phyloP scores from a whole-genome alignment of 2,113 vertebrate species.

The Corydoras maculifer region DNA sequence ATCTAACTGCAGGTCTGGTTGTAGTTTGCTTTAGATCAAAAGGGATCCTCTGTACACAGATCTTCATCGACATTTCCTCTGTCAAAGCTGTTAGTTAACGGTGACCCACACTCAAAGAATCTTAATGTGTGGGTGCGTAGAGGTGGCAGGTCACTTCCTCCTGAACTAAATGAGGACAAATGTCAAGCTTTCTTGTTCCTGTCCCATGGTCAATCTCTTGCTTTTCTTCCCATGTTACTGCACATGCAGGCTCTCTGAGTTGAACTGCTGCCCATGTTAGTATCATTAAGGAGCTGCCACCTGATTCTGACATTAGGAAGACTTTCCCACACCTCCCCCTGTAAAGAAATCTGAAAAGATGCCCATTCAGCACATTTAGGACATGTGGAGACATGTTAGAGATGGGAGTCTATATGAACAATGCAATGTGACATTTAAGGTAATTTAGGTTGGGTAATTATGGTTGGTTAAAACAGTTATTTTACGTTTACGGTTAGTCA shows the following conservation, averaged over 20 bases:
- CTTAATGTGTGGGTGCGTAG: slow-evolving; percentile 32
- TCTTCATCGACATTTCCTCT: slow-evolving; percentile 35
- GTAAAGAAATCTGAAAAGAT: slow-evolving; percentile 42
- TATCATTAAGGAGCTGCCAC: slow-evolving; percentile 38
- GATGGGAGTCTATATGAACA: neutral
- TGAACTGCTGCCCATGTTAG: slow-evolving; percentile 31
- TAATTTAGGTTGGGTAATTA: no score
- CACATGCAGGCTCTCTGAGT: slow-evolving; percentile 18
- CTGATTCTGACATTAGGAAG: slow-evolving; percentile 41
- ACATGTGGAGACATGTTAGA: slow-evolving; percentile 35
- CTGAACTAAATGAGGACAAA: slow-evolving; percentile 48
- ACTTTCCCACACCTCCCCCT: slow-evolving; percentile 46
- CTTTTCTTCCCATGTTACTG: slow-evolving; percentile 40
- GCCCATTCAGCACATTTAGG: slow-evolving; percentile 33
- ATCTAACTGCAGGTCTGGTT: no score
- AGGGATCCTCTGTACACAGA: slow-evolving; percentile 19
- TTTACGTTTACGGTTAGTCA: no score
- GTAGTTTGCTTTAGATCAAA: slow-evolving; percentile 26
- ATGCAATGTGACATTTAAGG: no score
- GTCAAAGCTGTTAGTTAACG: slow-evolving; percentile 42
- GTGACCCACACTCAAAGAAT: slow-evolving; percentile 41
- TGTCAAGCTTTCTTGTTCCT: slow-evolving; percentile 50
- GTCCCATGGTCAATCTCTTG: slow-evolving; percentile 53
- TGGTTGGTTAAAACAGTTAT: no score
- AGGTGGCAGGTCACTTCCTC: slow-evolving; percentile 61